Base-by-base conservation (phyloP, 2,113 vertebrate genomes). In the Chascanopsetta lugubris region DNA sequence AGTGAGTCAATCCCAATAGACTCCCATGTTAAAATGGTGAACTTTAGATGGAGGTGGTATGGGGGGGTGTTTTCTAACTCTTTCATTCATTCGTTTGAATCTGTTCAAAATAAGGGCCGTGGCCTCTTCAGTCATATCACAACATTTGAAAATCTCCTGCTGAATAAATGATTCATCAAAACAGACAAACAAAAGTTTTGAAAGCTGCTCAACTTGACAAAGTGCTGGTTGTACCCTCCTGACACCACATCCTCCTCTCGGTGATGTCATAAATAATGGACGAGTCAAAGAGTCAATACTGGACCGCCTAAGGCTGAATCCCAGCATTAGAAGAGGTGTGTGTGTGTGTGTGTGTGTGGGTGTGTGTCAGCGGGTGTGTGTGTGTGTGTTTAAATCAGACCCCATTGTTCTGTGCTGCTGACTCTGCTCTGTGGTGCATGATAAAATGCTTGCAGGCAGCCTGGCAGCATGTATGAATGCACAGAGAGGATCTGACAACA, bases 181-280 rank as follows among this genome's bases (percentile, higher is more conserved):
- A 8, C 7, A 32, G 30, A 6, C 30, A 10, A 32, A 7, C 30
- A 29, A 70, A 78, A 25, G 67, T 38, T 57, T 70, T 63, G n/a
- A 58, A 70, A 68, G 26, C 5, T 34, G 11, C 17, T 54, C 12
- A 59, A 54, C 27, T 5, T 10, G 21, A 40, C 15, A 18, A 13
- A 1, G 11, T 40, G 21, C 32, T 38, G n/a, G 50, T 6, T 32
- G 26, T 8, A 3, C 4, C 2, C 29, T 21, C 47, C 27, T 27
- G 47, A 21, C 55, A 53, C 58, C 29, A 55, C 62, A 53, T 38
- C 34, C 2, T n/a, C 34, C 7, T 15, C 34, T 38, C 34, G 6
- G 34, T 56, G 72, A 60, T 62, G 72, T 49, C 21, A 53, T 87
- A 61, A 83, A 87, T 77, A 79, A 79, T 77, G 34, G 55, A 83